These are phyloP conservation scores for Hydrozoanthus gracilis DNA, from an alignment of 92 coral and sea anemone species.

Conservation along the genomic window DNA sequence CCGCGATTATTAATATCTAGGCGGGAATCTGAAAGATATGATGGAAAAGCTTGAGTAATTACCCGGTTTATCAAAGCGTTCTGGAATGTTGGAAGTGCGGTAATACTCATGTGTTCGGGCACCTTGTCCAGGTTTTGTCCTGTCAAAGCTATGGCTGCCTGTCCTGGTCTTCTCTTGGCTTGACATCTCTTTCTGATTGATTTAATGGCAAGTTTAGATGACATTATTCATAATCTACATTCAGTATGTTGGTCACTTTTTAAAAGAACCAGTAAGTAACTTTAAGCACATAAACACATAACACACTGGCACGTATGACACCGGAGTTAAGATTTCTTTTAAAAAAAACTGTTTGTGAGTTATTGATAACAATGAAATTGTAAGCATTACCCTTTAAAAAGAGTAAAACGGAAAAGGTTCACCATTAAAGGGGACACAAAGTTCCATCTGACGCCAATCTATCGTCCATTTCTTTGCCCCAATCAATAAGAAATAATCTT, in stretches of 20 bases:
- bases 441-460: no score
- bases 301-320: no score
- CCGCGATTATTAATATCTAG: conserved; percentile 86
- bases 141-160: conserved; percentile 60
- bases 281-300: no score
- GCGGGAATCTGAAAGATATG: conserved; percentile 58
- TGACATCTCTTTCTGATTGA: conserved; percentile 14
- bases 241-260: background rate
- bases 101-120: conserved; percentile 91
- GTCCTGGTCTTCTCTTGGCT: background rate
- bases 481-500: no score
- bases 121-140: conserved; percentile 95
- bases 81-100: conserved; percentile 91
- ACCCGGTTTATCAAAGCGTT: conserved; percentile 98
- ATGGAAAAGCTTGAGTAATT: conserved; percentile 35
- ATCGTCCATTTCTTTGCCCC: no score
- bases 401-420: no score
- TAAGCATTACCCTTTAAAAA: no score
- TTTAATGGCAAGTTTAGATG: background rate
- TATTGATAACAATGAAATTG: no score
- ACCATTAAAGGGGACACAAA: no score
- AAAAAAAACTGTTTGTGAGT: no score
- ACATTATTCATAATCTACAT: background rate
- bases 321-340: no score
- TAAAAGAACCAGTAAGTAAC: background rate